A percentile compares a stretch with the other conserved stretches of the same genome.
Evolutionary conservation across 2,113 vertebrate species (phyloP).

Genomic region (Tonatia bakeri): DNA sequence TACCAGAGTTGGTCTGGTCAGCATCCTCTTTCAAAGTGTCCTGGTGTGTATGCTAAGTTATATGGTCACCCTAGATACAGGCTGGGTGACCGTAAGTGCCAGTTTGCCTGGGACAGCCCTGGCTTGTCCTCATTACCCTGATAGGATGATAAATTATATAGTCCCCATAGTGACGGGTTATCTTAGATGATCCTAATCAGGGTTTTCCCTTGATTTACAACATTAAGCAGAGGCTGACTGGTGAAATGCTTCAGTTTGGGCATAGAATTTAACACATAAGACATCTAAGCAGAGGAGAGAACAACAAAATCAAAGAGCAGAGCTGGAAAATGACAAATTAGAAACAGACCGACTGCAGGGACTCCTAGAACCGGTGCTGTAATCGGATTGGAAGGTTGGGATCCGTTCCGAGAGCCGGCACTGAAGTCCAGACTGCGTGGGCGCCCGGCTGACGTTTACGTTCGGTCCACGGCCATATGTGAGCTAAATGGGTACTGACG

Average conservation of each 20-base stretch:
- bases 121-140: background rate
- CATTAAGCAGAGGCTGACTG: background rate
- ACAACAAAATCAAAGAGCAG: background rate
- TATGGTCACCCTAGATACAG: background rate
- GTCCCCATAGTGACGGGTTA: background rate
- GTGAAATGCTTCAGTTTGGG: background rate
- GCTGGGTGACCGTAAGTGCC: background rate
- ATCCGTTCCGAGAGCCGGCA: background rate
- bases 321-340: background rate
- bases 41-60: background rate
- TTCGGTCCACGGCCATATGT: background rate
- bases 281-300: background rate
- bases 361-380: background rate
- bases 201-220: background rate
- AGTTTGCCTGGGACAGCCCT: background rate
- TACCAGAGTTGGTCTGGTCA: background rate
- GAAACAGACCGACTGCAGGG: background rate
- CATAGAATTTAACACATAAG: background rate
- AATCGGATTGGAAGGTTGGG: background rate
- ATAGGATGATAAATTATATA: background rate
- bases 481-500: background rate
- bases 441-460: background rate
- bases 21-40: background rate
- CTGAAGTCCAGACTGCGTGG: background rate
- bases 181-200: background rate